A percentile compares a stretch with the other conserved stretches of the same genome.
phyloP scores from a whole-genome alignment of 2,888 invertebrate genomes.

The Eurois occulta region DNA sequence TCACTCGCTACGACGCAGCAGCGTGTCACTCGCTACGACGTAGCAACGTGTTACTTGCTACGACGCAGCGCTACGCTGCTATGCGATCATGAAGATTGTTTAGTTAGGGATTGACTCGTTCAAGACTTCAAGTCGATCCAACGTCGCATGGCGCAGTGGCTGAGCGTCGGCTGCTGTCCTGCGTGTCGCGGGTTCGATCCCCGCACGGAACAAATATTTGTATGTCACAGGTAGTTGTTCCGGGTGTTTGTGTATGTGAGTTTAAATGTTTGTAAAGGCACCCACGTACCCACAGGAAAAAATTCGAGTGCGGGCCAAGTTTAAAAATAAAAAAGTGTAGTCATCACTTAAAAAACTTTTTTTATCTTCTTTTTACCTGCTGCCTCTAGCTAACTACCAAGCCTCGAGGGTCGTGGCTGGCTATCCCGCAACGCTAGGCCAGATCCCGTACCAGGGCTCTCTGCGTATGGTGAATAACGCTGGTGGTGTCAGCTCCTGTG shows the following conservation, averaged over 20 bases:
- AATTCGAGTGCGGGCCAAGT: not conserved
- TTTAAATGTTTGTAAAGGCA: not conserved
- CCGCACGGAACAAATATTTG: not conserved
- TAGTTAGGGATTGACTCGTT: not conserved
- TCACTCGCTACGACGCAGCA: constrained; percentile 22
- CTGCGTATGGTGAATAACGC: constrained; percentile 69
- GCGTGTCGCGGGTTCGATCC: not conserved
- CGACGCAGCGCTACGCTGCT: constrained; percentile 31
- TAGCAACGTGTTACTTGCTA: constrained; percentile 22
- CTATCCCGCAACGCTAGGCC: constrained; percentile 73
- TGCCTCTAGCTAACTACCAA: constrained; percentile 35
- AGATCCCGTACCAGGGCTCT: constrained; percentile 79
- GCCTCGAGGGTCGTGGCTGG: constrained; percentile 64
- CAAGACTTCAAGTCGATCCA: too few species aligned
- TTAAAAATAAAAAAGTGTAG: not conserved
- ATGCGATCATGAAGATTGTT: not conserved
- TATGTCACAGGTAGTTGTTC: not conserved
- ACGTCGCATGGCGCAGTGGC: not conserved
- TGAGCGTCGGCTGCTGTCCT: not conserved
- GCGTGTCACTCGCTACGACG: constrained; percentile 19
- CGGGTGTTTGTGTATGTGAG: not conserved
- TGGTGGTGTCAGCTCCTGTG: constrained; percentile 74
- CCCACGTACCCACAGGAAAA: not conserved
- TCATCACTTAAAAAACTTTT: not conserved
- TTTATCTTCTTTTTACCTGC: not conserved